These are phyloP conservation scores for Gephyroberyx darwinii DNA, from an alignment of 2,797 vertebrate species.

Conservation along the genomic window DNA sequence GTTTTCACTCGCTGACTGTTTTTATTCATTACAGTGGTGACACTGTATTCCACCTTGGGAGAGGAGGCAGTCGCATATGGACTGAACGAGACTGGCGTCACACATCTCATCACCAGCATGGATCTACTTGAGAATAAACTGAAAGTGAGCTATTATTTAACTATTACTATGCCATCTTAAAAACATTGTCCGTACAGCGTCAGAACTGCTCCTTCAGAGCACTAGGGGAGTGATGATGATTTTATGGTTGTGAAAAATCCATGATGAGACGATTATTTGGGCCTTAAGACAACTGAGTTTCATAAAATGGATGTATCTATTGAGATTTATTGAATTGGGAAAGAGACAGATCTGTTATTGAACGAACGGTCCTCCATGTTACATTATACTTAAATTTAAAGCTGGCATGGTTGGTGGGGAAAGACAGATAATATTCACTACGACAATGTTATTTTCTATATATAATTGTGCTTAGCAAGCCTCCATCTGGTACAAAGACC, in stretches of 20 bases:
- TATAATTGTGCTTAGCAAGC: no score
- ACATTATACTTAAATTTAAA: not conserved
- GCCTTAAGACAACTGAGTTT: no score
- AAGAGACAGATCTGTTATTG: not conserved
- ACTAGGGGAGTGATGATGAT: not conserved
- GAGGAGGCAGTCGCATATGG: slow-evolving; percentile 93
- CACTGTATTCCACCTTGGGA: slow-evolving; percentile 95
- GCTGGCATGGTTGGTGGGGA: not conserved
- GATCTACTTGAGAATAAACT: slow-evolving; percentile 94
- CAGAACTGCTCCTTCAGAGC: not conserved
- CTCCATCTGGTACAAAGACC: no score
- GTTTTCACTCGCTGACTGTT: slow-evolving; percentile 7
- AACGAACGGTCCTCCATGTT: not conserved
- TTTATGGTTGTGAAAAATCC: not conserved
- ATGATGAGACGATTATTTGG: slow-evolving; percentile 14
- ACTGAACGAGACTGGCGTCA: slow-evolving; percentile 92
- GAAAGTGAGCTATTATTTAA: slow-evolving; percentile 82
- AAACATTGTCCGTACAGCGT: not conserved
- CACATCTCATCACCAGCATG: slow-evolving; percentile 90
- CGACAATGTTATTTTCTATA: no score
- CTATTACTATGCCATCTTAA: not conserved
- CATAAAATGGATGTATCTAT: not conserved
- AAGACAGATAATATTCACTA: not conserved
- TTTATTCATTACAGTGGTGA: slow-evolving; percentile 86
- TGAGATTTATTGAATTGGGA: not conserved